Percentiles rank a stretch among this genome's conserved stretches.
phyloP scores from a whole-genome alignment of 2,888 invertebrate species.

The Euzophera pinguis region DNA sequence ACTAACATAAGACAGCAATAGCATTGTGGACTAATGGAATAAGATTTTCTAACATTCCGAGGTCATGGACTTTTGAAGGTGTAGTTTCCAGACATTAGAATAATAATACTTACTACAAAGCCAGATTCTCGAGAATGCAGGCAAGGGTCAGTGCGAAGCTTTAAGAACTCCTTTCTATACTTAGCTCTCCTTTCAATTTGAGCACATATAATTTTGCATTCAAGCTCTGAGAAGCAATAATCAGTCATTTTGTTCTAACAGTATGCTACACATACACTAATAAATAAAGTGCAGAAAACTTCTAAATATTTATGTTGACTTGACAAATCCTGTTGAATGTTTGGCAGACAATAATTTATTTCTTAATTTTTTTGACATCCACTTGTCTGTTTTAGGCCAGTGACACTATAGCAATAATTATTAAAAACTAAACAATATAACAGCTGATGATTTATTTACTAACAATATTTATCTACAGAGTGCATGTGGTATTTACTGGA shows the following conservation, averaged over 20 bases:
- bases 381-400: neutral
- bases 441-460: conserved; percentile 1
- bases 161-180: conserved; percentile 84
- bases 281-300: neutral
- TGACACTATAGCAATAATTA: neutral
- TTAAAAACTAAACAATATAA: neutral
- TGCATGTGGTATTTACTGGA: conserved; percentile 60
- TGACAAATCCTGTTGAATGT: too few species aligned
- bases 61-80: too few species aligned
- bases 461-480: conserved; percentile 19
- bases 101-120: conserved; percentile 80
- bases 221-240: conserved; percentile 71
- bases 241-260: conserved; percentile 31
- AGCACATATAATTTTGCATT: conserved; percentile 75
- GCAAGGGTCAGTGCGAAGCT: conserved; percentile 83
- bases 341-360: too few species aligned
- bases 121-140: conserved; percentile 82
- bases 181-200: conserved; percentile 79
- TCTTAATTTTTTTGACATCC: too few species aligned
- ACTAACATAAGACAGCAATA: too few species aligned
- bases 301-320: too few species aligned
- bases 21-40: too few species aligned
- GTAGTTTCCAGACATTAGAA: too few species aligned
- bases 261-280: neutral
- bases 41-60: too few species aligned